phyloP scores from a whole-genome alignment of 2,888 invertebrate species.

The Theretra japonica region DNA sequence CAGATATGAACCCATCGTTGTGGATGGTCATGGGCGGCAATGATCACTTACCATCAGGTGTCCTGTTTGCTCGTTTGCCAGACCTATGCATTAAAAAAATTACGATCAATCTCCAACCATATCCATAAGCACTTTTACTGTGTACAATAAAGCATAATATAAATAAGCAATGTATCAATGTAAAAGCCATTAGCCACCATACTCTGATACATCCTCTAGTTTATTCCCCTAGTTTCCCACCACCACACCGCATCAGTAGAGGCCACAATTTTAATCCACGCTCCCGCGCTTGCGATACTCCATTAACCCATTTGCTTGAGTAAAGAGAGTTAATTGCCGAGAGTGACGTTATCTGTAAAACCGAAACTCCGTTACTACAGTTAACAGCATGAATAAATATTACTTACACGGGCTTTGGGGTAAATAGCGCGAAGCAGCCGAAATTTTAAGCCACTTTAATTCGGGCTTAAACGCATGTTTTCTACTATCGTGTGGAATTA shows the following conservation, averaged over 20 bases:
- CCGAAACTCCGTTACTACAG: conserved; percentile 19
- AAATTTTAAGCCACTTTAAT: conserved; percentile 23
- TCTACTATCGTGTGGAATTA: conserved; percentile 27
- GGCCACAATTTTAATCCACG: conserved; percentile 10
- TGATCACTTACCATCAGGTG: too few relatives aligned
- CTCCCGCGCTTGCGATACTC: conserved; percentile 9
- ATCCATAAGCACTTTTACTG: too few relatives aligned
- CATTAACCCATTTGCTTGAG: conserved; percentile 21
- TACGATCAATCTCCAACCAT: too few relatives aligned
- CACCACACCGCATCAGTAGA: not conserved
- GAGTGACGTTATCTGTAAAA: conserved; percentile 22
- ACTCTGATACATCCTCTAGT: too few relatives aligned
- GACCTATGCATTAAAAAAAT: too few relatives aligned
- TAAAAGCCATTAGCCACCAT: too few relatives aligned
- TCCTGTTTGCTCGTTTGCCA: too few relatives aligned
- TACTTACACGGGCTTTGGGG: conserved; percentile 21
- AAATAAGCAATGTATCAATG: too few relatives aligned
- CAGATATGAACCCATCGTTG: too few relatives aligned
- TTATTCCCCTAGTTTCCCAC: too few relatives aligned
- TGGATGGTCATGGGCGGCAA: too few relatives aligned
- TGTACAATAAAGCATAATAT: too few relatives aligned
- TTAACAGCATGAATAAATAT: conserved; percentile 24
- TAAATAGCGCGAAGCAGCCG: conserved; percentile 20
- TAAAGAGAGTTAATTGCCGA: conserved; percentile 23
- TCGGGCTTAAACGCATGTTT: conserved; percentile 39